Percentiles rank a stretch among this genome's conserved stretches.
Conservation (phyloP, 2,797 vertebrate species). For the Xenops minutus region DNA sequence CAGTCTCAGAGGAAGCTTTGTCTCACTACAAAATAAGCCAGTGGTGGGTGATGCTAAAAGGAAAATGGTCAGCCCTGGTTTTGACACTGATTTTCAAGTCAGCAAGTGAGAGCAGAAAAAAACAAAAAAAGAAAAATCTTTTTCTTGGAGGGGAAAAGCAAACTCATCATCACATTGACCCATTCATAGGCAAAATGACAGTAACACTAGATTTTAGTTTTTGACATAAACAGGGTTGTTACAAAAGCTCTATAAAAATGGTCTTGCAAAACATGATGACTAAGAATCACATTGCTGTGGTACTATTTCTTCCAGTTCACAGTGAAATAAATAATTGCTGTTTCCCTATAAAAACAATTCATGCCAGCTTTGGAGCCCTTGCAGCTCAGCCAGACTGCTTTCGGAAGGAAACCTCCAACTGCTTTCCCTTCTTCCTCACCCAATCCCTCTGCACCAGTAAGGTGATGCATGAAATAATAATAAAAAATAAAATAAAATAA, state of each 20-base stretch:
- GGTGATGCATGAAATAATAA: neutral
- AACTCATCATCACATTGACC: neutral
- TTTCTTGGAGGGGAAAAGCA: neutral
- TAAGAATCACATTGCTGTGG: constrained; percentile 49
- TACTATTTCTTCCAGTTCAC: neutral
- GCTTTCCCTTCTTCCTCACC: neutral
- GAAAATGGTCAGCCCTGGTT: neutral
- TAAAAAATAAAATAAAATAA: no score
- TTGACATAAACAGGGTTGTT: neutral
- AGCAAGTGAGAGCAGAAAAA: neutral
- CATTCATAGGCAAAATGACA: neutral
- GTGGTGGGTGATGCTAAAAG: neutral
- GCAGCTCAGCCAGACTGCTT: neutral
- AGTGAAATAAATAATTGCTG: constrained; percentile 1
- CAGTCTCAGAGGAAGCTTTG: neutral
- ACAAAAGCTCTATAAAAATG: constrained; percentile 5
- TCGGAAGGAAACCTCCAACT: neutral
- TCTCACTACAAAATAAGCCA: neutral
- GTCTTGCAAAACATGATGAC: constrained; percentile 40
- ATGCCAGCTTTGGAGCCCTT: neutral
- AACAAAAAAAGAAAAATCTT: neutral
- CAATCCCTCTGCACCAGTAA: neutral
- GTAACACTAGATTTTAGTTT: neutral
- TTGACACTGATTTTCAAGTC: neutral
- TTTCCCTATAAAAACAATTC: neutral